A percentile compares a stretch with the other conserved stretches of the same genome.
phyloP scores from a whole-genome alignment of 2,113 vertebrate species.

The Xiphias gladius region DNA sequence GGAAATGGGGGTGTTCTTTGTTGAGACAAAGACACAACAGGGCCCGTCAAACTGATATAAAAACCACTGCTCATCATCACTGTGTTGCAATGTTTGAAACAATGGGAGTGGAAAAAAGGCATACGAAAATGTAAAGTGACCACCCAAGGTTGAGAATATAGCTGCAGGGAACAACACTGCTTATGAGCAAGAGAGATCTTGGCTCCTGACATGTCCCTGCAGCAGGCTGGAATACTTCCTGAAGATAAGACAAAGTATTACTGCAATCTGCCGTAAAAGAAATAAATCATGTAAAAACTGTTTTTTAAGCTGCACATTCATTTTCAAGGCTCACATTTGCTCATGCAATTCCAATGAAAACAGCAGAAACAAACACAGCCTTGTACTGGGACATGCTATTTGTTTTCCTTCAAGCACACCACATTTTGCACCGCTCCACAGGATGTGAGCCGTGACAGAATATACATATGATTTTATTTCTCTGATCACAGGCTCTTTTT shows the following conservation, averaged over 20 bases:
- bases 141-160: constrained; percentile 73
- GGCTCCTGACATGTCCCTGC: constrained; percentile 68
- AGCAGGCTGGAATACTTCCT: constrained; percentile 71
- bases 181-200: constrained; percentile 54
- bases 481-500: constrained; percentile 64
- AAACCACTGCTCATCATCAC: constrained; percentile 22
- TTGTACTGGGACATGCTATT: constrained; percentile 77
- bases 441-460: constrained; percentile 79
- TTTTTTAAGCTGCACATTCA: constrained; percentile 52
- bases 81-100: constrained; percentile 45
- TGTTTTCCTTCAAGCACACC: constrained; percentile 80
- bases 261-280: constrained; percentile 57
- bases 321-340: constrained; percentile 64
- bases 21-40: constrained; percentile 44
- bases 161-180: constrained; percentile 59
- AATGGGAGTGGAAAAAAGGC: constrained; percentile 36
- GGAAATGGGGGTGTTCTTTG: background rate
- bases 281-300: constrained; percentile 68
- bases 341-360: constrained; percentile 71
- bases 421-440: constrained; percentile 70
- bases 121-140: constrained; percentile 72
- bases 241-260: constrained; percentile 75
- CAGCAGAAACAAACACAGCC: constrained; percentile 80
- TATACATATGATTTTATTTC: constrained; percentile 82
- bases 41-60: background rate